phyloP scores from a whole-genome alignment of 1,140 invertebrate genomes.

The Tetragnatha versicolor region DNA sequence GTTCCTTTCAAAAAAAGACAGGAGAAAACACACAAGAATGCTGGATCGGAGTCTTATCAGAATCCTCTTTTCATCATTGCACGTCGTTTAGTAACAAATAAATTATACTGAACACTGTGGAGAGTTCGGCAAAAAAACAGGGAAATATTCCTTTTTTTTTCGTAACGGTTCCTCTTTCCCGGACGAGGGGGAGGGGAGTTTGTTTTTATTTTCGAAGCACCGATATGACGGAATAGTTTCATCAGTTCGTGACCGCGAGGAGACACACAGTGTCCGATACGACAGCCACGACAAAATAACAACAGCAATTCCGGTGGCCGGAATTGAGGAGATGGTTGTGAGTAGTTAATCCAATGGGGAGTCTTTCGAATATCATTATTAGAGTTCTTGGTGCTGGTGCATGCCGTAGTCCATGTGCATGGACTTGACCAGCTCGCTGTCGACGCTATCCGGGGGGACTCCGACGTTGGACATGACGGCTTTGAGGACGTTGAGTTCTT shows the following conservation, averaged over 20 bases:
- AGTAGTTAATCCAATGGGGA: neutral
- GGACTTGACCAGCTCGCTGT: conserved; percentile 57
- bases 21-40: too few species aligned
- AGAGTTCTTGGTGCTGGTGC: conserved; percentile 31
- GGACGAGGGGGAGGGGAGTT: too few species aligned
- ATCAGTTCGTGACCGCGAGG: neutral
- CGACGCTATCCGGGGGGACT: conserved; percentile 57
- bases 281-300: neutral
- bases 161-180: too few species aligned
- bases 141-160: too few species aligned
- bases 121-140: too few species aligned
- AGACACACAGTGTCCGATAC: too few species aligned
- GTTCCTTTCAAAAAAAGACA: too few species aligned
- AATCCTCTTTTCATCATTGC: too few species aligned
- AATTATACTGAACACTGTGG: too few species aligned
- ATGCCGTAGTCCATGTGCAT: conserved; percentile 45
- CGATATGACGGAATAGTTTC: neutral
- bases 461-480: conserved; percentile 70
- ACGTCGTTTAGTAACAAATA: too few species aligned
- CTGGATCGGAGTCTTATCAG: too few species aligned
- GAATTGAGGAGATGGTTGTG: neutral
- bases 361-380: neutral
- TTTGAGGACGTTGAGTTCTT: conserved; percentile 88
- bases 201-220: neutral
- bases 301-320: neutral